Evolutionary conservation across 2,888 invertebrate species (phyloP).

Genomic region (Limnephilus marmoratus): DNA sequence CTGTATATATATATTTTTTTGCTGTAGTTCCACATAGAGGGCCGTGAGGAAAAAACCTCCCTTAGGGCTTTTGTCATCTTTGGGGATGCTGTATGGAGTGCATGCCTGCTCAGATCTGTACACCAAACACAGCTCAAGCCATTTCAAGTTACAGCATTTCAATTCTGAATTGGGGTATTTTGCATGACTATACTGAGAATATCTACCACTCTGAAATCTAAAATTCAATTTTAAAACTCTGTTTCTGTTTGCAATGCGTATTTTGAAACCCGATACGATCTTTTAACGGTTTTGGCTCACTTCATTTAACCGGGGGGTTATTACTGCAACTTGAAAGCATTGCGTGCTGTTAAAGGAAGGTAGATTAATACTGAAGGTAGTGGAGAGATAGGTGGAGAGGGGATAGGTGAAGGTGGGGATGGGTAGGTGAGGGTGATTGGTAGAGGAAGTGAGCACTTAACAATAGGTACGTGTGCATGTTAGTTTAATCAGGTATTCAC

Average conservation of each 20-base stretch:
- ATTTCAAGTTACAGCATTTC: too few species aligned
- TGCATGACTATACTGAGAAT: too few species aligned
- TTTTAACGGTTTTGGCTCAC: constrained; percentile 48
- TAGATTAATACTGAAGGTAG: neutral
- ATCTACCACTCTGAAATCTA: neutral
- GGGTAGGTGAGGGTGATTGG: neutral
- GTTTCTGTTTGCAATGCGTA: neutral
- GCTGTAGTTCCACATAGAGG: too few species aligned
- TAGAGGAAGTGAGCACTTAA: neutral
- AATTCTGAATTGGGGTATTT: too few species aligned
- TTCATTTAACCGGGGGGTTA: constrained; percentile 49
- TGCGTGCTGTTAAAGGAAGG: neutral
- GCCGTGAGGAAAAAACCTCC: too few species aligned
- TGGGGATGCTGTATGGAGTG: too few species aligned
- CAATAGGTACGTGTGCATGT: neutral
- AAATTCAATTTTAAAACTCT: neutral
- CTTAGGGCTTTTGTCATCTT: too few species aligned
- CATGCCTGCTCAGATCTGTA: too few species aligned
- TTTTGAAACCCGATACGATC: constrained; percentile 52
- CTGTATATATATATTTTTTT: too few species aligned
- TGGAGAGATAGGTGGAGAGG: neutral
- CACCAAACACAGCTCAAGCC: too few species aligned
- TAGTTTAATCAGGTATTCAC: neutral
- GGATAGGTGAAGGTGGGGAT: neutral
- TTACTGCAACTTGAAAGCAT: neutral